phyloP scores from a whole-genome alignment of 2,888 invertebrate genomes.

The Heliconius ismenius region DNA sequence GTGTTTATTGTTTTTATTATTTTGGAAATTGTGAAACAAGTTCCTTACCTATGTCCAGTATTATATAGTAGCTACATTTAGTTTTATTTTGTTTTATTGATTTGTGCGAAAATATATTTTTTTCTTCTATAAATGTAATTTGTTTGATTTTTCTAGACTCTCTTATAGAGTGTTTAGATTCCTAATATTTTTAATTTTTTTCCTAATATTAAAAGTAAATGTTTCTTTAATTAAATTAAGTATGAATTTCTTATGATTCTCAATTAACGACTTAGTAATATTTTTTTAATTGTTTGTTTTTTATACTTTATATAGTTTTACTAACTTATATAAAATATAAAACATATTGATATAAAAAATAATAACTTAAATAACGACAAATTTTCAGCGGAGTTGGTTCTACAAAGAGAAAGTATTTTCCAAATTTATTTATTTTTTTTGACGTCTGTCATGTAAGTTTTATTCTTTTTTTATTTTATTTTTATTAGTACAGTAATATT shows the following conservation, averaged over 20 bases:
- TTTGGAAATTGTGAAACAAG: slow-evolving; percentile 43
- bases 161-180: background rate
- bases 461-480: slow-evolving; percentile 35
- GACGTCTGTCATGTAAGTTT: background rate
- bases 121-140: background rate
- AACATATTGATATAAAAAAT: background rate
- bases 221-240: no score
- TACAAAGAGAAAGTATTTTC: slow-evolving; percentile 54
- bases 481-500: background rate
- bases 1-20: background rate
- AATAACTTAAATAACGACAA: background rate
- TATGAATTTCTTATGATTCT: no score
- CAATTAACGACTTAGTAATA: no score
- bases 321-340: background rate
- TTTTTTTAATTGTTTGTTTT: no score
- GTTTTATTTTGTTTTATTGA: slow-evolving; percentile 40
- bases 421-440: slow-evolving; percentile 47
- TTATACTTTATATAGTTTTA: background rate
- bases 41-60: slow-evolving; percentile 49
- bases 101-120: slow-evolving; percentile 36
- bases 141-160: slow-evolving; percentile 10
- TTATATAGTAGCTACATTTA: slow-evolving; percentile 43
- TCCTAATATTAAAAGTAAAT: no score
- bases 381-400: slow-evolving; percentile 19
- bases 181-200: no score